phyloP scores from a whole-genome alignment of 1,140 invertebrate genomes.

The Drosophila ercepeae region DNA sequence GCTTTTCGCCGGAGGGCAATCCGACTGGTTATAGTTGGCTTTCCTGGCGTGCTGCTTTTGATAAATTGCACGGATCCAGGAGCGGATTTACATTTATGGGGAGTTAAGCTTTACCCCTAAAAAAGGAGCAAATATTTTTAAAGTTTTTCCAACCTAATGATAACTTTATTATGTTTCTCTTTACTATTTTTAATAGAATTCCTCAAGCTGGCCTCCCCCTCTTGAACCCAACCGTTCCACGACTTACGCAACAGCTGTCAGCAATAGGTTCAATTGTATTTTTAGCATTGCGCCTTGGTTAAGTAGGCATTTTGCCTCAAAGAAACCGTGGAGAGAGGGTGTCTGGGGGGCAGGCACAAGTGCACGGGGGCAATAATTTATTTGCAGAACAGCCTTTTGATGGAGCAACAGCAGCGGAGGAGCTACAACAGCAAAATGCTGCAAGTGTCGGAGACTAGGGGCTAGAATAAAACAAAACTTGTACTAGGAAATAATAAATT shows the following conservation, averaged over 20 bases:
- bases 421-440: constrained; percentile 23
- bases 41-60: constrained; percentile 57
- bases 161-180: too few relatives aligned
- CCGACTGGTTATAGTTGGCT: constrained; percentile 32
- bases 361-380: constrained; percentile 61
- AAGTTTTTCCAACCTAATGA: too few relatives aligned
- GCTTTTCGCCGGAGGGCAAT: constrained; percentile 36
- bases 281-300: constrained; percentile 56
- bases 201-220: neutral
- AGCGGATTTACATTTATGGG: constrained; percentile 24
- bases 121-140: too few relatives aligned
- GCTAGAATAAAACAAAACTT: constrained; percentile 31
- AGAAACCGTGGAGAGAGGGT: neutral
- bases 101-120: neutral
- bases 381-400: constrained; percentile 64
- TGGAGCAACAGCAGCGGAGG: constrained; percentile 30
- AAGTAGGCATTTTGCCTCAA: constrained; percentile 36
- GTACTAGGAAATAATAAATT: constrained; percentile 50
- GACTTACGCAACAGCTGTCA: constrained; percentile 63
- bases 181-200: neutral
- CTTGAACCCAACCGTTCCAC: constrained; percentile 23
- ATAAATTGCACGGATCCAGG: constrained; percentile 66
- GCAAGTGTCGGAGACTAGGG: constrained; percentile 38
- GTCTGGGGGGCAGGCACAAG: constrained; percentile 29
- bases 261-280: constrained; percentile 66